These are phyloP conservation scores for Apis dorsata DNA, from an alignment of 1,140 invertebrate genomes.

Conservation along the genomic window DNA sequence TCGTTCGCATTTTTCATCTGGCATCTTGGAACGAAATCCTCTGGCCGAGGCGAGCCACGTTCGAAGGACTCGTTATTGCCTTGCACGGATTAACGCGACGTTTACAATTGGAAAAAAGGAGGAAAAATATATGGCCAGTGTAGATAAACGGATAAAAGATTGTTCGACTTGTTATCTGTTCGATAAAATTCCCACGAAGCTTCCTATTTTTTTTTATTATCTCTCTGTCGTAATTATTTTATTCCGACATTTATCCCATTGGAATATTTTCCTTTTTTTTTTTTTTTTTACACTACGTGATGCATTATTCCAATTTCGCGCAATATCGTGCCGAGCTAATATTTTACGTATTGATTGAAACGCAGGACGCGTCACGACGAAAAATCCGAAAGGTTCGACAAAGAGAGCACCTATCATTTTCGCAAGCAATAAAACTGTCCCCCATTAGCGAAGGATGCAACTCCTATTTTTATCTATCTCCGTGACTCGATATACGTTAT, in stretches of 20 bases:
- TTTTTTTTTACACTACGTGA: background rate
- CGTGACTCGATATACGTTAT: constrained; percentile 11
- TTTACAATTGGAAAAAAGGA: background rate
- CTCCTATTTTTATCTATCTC: constrained; percentile 10
- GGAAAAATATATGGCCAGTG: background rate
- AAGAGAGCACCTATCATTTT: background rate
- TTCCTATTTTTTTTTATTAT: background rate
- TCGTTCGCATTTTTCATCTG: constrained; percentile 8
- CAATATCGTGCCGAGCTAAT: background rate
- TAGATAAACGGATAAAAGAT: background rate
- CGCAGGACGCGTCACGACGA: background rate
- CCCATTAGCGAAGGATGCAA: background rate
- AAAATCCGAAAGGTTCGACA: background rate
- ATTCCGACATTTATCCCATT: background rate
- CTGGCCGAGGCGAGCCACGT: background rate
- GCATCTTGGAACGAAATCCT: background rate
- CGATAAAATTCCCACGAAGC: background rate
- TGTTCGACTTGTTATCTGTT: background rate
- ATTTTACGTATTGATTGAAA: constrained; percentile 20
- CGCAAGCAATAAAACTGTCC: background rate
- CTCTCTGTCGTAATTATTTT: background rate
- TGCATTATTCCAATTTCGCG: background rate
- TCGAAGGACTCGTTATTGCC: background rate
- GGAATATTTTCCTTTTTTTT: background rate
- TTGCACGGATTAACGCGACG: background rate